These are phyloP conservation scores for Drosophila busckii DNA, from an alignment of 1,140 invertebrate species.

Conservation along the genomic window DNA sequence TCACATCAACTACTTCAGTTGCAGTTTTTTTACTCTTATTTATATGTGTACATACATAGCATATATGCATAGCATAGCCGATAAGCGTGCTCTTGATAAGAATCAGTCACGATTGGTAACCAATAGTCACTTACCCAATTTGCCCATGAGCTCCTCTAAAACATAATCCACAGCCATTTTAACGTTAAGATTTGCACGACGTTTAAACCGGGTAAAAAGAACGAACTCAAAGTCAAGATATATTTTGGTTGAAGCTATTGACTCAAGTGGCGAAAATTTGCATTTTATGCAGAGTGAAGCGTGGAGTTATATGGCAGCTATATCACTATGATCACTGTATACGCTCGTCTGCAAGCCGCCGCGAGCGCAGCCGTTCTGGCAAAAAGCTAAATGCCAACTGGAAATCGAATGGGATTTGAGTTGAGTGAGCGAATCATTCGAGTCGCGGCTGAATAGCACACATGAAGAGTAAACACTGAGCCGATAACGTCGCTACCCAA, in stretches of 20 bases:
- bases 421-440: constrained; percentile 38
- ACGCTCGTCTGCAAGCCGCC: constrained; percentile 12
- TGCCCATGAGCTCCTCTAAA: constrained; percentile 84
- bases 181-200: not conserved
- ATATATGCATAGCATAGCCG: too few species aligned
- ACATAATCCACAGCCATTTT: constrained; percentile 83
- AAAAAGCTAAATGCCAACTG: constrained; percentile 64
- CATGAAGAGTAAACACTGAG: too few species aligned
- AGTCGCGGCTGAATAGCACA: constrained; percentile 44
- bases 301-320: not conserved
- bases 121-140: constrained; percentile 80
- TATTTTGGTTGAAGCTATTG: not conserved
- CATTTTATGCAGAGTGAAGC: constrained; percentile 1
- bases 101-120: not conserved
- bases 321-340: not conserved
- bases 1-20: too few species aligned
- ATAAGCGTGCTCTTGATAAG: constrained; percentile 20
- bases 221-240: not conserved
- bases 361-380: constrained; percentile 60
- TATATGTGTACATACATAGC: too few species aligned
- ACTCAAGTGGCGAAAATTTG: constrained; percentile 10
- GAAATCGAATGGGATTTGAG: constrained; percentile 20
- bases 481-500: too few species aligned
- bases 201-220: not conserved
- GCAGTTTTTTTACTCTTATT: too few species aligned